phyloP scores from a whole-genome alignment of 2,113 vertebrate species.

The Hemicordylus capensis region DNA sequence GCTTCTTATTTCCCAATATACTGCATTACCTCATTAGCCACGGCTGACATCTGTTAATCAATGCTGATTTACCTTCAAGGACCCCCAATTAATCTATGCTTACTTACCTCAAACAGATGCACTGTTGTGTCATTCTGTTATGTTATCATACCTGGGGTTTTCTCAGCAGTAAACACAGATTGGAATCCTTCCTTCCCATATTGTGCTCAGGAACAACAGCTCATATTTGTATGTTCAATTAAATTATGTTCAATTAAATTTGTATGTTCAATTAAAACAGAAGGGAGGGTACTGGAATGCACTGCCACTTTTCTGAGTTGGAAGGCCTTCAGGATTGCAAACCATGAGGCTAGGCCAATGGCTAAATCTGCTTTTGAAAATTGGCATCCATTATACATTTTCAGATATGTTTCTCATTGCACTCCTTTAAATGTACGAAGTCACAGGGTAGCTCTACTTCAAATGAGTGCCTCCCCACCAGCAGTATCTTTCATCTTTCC shows the following conservation, averaged over 20 bases:
- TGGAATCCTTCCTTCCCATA: too few species aligned
- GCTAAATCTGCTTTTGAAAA: background rate
- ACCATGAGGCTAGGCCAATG: background rate
- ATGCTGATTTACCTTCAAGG: too few species aligned
- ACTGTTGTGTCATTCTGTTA: too few species aligned
- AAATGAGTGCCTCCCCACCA: background rate
- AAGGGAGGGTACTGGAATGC: background rate
- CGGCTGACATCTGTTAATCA: too few species aligned
- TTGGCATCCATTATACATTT: background rate
- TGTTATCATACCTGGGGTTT: too few species aligned
- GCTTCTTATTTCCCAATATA: too few species aligned
- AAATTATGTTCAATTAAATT: too few species aligned
- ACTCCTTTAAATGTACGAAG: background rate
- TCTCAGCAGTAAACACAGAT: too few species aligned
- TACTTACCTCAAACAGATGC: too few species aligned
- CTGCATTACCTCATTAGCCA: too few species aligned
- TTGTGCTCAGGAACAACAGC: background rate
- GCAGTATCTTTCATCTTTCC: background rate
- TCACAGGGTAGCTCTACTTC: rapidly evolving
- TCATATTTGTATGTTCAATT: background rate
- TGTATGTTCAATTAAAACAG: background rate
- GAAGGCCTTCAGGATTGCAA: background rate
- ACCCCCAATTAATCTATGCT: too few species aligned
- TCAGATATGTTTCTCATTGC: background rate
- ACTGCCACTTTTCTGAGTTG: background rate